Evolutionary conservation across 1,140 invertebrate species (phyloP).

Genomic region (Brachionus asplanchnoidis): DNA sequence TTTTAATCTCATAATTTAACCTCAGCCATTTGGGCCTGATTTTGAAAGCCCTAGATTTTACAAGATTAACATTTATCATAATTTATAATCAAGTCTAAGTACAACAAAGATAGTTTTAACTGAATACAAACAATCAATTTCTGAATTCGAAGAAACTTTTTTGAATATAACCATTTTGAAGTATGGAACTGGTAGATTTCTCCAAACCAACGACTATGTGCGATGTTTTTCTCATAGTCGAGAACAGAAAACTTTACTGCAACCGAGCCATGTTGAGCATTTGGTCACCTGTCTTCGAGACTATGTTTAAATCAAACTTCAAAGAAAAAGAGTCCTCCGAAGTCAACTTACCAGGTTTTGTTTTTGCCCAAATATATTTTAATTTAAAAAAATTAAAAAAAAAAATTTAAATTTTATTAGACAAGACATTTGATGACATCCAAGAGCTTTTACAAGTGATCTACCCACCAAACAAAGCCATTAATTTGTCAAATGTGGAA

Average conservation of each 20-base stretch:
- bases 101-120: neutral
- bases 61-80: neutral
- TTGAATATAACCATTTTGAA: neutral
- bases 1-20: neutral
- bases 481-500: slow-evolving; percentile 45
- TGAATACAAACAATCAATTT: neutral
- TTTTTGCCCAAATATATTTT: neutral
- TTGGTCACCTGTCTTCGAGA: slow-evolving; percentile 50
- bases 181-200: slow-evolving; percentile 39
- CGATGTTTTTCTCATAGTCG: slow-evolving; percentile 47
- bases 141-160: neutral
- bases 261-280: slow-evolving; percentile 49
- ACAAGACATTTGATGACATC: slow-evolving; percentile 45
- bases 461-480: slow-evolving; percentile 50
- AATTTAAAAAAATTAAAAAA: neutral
- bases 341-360: slow-evolving; percentile 47
- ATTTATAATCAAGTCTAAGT: neutral
- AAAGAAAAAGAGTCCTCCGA: slow-evolving; percentile 45
- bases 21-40: neutral
- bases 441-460: slow-evolving; percentile 49
- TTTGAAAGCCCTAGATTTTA: neutral
- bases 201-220: slow-evolving; percentile 36
- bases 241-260: slow-evolving; percentile 47
- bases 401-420: neutral
- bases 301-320: slow-evolving; percentile 48